Evolutionary conservation across 2,888 invertebrate genomes (phyloP), one percentile per base, ranked within the genome.

Genomic region (Oxycera nigricornis): DNA sequence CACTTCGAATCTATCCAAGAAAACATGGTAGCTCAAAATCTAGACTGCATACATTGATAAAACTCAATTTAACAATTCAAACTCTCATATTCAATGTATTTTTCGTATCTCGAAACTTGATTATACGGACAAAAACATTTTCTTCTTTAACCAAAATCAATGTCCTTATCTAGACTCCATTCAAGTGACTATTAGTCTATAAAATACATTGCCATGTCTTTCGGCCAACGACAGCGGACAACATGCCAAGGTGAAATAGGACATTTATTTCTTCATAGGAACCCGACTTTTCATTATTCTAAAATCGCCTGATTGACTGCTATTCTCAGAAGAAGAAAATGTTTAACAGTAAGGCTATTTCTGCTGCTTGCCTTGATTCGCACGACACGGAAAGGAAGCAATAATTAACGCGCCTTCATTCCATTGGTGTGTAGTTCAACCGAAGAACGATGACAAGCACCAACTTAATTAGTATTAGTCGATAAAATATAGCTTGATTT

Each of bases 291-390:
- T 14, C 35, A 35, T 46, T 46, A 46, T 3, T 14, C 46, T n/a
- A 46, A 46, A 3, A 17, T 46, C 46, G 46, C 46, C 46, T 46
- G 46, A 46, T 46, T 46, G 17, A 3, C 11, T 46, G 46, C 14
- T 46, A 46, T 46, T 24, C 52, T 55, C 7, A 22, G 35, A 6
- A 55, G 17, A 55, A 22, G 24, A 24, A 55, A 55, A 3, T 55
- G 52, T 55, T 55, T 55, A 22, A 55, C 22, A 55, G 28, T 30
- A 26, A 9, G n/a, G n/a, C 59, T 59, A 59, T 59, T 59, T 59
- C 30, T 30, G 17, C 52, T 55, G 17, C 11, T 24, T 59, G 6
- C 6, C 59, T 22, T 59, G 28, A 14, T 59, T 59, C 30, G n/a
- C 30, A 6, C 30, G n/a, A 28, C 59, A 59, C 59, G 59, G 28